Evolutionary conservation across 2,888 invertebrate genomes (phyloP).

Genomic region (Andrena bicolor): DNA sequence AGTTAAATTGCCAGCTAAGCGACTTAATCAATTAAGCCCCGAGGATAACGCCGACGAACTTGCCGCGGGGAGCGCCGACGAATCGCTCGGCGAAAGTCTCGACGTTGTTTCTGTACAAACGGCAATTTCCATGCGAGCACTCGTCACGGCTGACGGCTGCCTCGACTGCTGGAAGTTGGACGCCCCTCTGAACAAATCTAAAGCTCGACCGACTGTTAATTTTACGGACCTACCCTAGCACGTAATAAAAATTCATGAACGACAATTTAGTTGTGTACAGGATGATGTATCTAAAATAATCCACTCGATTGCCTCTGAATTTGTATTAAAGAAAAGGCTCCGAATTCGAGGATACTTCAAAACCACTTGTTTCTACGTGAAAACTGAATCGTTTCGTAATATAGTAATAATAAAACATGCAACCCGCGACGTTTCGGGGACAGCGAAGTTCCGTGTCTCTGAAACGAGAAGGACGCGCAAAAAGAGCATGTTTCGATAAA

Average conservation of each 20-base stretch:
- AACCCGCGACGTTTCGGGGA: no score
- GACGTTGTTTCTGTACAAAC: slow-evolving; percentile 31
- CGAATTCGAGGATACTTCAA: no score
- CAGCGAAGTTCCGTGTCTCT: no score
- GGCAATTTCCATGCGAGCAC: slow-evolving; percentile 6
- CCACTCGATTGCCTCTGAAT: no score
- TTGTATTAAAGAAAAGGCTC: no score
- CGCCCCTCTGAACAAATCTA: not conserved
- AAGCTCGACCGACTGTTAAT: not conserved
- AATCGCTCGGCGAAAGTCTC: slow-evolving; percentile 21
- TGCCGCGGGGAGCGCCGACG: slow-evolving; percentile 9
- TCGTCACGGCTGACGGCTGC: slow-evolving; percentile 3
- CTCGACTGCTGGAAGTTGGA: not conserved
- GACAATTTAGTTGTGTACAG: not conserved
- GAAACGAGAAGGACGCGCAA: no score
- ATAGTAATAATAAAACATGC: no score
- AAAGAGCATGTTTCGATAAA: no score
- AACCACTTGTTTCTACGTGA: no score
- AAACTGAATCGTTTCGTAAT: no score
- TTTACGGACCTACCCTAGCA: not conserved
- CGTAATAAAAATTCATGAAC: not conserved
- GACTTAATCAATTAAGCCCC: slow-evolving; percentile 43
- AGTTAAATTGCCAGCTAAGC: slow-evolving; percentile 24
- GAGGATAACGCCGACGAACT: slow-evolving; percentile 27
- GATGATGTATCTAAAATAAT: no score